Base-by-base conservation (phyloP, 2,888 invertebrate genomes). In the Oligia latruncula region DNA sequence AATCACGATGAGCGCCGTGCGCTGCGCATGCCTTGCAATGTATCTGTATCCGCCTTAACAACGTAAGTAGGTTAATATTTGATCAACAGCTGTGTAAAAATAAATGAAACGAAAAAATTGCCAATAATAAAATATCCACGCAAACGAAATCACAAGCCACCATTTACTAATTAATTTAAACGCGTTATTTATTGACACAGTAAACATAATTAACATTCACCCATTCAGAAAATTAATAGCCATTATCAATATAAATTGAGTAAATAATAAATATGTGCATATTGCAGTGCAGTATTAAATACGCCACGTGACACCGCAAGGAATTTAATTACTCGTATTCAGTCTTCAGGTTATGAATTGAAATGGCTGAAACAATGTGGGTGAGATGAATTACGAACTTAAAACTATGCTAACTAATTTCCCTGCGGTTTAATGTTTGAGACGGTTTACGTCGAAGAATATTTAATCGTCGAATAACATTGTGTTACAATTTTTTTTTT, bases 301-400 rank as follows among this genome's bases (percentile, higher is more conserved):
- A 74, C 68, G 65, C 20, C 43, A 79, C 82, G 72, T 81, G 80
- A 79, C 67, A 68, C 71, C 66, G 78, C 67, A 9, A 58, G 75
- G 83, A 87, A 88, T 87, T 85, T 85, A 83, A 88, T 88, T 87
- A 83, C 65, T 46, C 35, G 71, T 71, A 64, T 74, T 55, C 82
- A 74, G 71, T 15, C 43, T 79, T 81, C 49, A 77, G 65, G 29
- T 76, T 77, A 70, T 65, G 73, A 77, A 86, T 80, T 78, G n/a
- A 81, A 84, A 87, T 84, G 55, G 43, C 67, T 43, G 49, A 73
- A 81, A 82, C 78, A 84, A 75, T 84, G 74, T 82, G 71, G 35
- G 46, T 71, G 23, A 40, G 46, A 76, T 72, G 52, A 75, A 84
- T 80, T 65, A 77, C 15, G 60, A 65, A 71, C 35, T 70, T 60